Base-by-base conservation (phyloP, 2,113 vertebrate species). In the Xenotilapia leptura region DNA sequence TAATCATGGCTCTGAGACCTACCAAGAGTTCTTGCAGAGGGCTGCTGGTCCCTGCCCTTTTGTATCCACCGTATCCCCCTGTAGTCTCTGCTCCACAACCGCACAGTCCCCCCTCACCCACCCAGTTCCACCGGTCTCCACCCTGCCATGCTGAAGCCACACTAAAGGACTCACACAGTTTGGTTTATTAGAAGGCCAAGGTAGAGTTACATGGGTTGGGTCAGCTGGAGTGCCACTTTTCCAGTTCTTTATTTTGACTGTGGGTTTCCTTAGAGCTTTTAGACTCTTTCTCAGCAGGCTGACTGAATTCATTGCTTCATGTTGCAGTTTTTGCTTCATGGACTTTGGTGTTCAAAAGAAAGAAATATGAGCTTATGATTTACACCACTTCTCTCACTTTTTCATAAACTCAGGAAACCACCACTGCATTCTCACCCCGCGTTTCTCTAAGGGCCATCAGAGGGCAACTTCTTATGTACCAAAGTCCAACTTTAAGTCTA, bases 1-100 rank as follows among this genome's bases (percentile, higher is more conserved):
- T 93, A 95, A 96, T 96, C 93, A 93, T 11, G 33, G 89, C 86
- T 56, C 73, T 5, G 49, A 88, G 88, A 89, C 86, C 93, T 36
- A 88, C 90, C 83, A 10, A 68, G 60, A 88, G 91, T 90, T 77
- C 55, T 17, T 42, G 89, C 90, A 83, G 82, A 87, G 89, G 84
- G 88, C 88, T 47, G 84, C 87, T 55, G 31, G 28, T 58, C 65
- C n/a, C 84, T 65, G 58, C 70, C 65, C 86, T 56, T 58, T 87
- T 85, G 56, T 84, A 28, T 40, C 2, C 51, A 9, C 82, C 3
- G 4, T 75, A 49, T 9, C 19, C 49, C 65, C 40, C 33, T 49
- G 70, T 7, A 31, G 42, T 31, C 23, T 17, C 42, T 47, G 23
- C 42, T 28, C 26, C 45, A n/a, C 55, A 45, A 60, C 75, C 53